Evolutionary conservation across 2,113 vertebrate species (phyloP), one percentile per base, ranked within the genome.

Genomic region (Seriola quinqueradiata): DNA sequence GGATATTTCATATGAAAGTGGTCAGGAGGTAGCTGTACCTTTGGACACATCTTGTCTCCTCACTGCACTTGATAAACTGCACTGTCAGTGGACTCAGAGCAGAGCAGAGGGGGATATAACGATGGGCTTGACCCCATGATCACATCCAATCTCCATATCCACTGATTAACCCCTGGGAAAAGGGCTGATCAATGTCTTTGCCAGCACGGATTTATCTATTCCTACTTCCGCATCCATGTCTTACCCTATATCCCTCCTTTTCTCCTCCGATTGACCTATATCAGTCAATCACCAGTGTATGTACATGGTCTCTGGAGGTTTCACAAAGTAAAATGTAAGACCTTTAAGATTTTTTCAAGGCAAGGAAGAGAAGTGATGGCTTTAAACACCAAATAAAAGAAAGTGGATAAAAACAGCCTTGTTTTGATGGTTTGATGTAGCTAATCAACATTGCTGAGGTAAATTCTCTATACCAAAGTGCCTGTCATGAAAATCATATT

Each of bases 401-500:
- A 61, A 34, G n/a, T 0, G 0, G 52, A 13, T 12, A n/a, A 34
- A 32, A 40, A 28, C 10, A 21, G 44, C 50, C 36, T 38, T 3
- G 9, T 12, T 23, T 3, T 48, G 1, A 59, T 16, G 4, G 21
- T 73, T 42, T 38, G 36, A 57, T 12, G 38, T 4, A 36, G 16
- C 36, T n/a, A 14, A 38, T 38, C 38, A 42, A 42, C 40, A 42
- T 11, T 42, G 28, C 2, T 28, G 28, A 28, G 28, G 28, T 28
- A 28, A 28, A 2, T 28, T 28, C 28, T 28, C 28, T 28, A 28
- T 2, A 28, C 28, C 28, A 28, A 28, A 28, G 28, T 28, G 28
- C 28, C 28, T 89, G 79, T 85, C 79, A 77, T 71, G 55, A 71
- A 76, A 77, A 76, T 68, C 67, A 88, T 63, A 60, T 75, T 34